These are phyloP conservation scores for Hymenochirus boettgeri DNA, from an alignment of 2,113 vertebrate genomes.

Conservation along the genomic window DNA sequence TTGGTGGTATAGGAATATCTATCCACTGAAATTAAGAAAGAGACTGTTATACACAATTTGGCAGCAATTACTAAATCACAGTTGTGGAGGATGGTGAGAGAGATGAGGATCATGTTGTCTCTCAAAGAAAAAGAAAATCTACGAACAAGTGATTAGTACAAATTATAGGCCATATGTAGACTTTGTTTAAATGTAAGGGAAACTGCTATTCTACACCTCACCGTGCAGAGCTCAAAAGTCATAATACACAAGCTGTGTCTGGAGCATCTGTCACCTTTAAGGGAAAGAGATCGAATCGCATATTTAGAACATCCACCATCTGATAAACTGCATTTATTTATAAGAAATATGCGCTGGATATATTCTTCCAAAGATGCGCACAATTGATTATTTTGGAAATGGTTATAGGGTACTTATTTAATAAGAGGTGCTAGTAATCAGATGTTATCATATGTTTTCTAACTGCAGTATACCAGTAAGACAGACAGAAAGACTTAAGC, in stretches of 20 bases:
- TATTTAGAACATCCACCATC: too few species aligned
- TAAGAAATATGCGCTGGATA: too few species aligned
- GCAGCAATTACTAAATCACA: conserved; percentile 10
- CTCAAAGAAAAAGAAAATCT: background rate
- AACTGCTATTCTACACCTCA: background rate
- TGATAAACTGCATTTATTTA: too few species aligned
- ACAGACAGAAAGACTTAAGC: too few species aligned
- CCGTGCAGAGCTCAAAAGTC: too few species aligned
- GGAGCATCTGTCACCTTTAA: background rate
- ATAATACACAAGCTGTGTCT: background rate
- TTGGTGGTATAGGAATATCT: conserved; percentile 30
- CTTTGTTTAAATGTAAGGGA: background rate
- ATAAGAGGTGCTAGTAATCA: too few species aligned
- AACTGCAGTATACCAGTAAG: too few species aligned
- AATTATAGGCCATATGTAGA: background rate
- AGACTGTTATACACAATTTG: conserved; percentile 18
- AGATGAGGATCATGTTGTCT: background rate
- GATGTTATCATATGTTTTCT: too few species aligned
- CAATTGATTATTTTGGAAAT: too few species aligned
- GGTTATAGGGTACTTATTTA: too few species aligned
- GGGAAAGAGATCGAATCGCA: too few species aligned
- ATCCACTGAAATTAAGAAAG: conserved; percentile 20
- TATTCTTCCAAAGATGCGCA: too few species aligned
- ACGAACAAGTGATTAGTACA: background rate
- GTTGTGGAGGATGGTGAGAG: background rate